Percentiles rank a stretch among this genome's conserved stretches.
Conservation (phyloP, 2,113 vertebrate species). For the Microcebus griseorufus region DNA sequence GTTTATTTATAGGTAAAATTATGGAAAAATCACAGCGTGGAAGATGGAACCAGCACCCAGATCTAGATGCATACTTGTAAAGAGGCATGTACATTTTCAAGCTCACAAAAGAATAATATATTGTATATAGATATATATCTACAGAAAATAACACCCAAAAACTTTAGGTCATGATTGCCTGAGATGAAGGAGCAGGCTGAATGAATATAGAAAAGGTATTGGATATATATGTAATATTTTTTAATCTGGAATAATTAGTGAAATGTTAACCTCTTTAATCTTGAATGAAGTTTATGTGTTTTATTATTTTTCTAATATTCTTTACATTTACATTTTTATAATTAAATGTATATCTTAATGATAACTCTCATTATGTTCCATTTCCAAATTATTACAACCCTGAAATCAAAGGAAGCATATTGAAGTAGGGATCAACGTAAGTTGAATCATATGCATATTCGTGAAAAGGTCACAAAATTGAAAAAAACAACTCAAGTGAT, state of each 20-base stretch:
- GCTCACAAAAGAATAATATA: not conserved
- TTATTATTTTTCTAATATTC: not conserved
- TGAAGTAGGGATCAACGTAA: not conserved
- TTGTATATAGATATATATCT: not conserved
- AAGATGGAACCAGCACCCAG: not conserved
- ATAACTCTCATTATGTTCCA: not conserved
- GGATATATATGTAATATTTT: not conserved
- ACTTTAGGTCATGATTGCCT: not conserved
- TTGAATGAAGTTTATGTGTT: not conserved
- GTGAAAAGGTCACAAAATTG: not conserved
- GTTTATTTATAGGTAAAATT: not conserved
- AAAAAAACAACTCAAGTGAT: not conserved
- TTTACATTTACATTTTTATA: not conserved
- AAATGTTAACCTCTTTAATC: not conserved
- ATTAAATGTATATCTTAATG: not conserved
- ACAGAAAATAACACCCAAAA: not conserved
- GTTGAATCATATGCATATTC: not conserved
- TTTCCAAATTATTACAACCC: not conserved
- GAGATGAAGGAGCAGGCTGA: not conserved
- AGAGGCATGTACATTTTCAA: not conserved
- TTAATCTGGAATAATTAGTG: not conserved
- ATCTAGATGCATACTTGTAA: not conserved
- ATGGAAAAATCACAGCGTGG: not conserved
- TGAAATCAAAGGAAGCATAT: conserved; percentile 28
- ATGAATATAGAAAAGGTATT: not conserved